Conservation (phyloP, 2,888 invertebrate species). For the Idaea aversata region DNA sequence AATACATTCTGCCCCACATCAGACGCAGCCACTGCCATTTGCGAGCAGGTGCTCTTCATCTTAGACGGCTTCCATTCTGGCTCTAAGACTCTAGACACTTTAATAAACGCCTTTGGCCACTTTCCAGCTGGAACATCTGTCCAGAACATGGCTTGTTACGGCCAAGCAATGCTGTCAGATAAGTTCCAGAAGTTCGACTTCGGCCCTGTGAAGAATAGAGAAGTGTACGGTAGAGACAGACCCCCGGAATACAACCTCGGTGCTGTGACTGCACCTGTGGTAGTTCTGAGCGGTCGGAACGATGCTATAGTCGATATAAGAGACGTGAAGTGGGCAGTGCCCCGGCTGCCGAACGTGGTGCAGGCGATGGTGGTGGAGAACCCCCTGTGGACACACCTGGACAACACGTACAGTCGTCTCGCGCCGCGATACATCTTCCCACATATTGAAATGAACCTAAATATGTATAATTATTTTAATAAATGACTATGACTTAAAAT, state of each 20-base stretch:
- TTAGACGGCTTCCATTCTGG: conserved; percentile 41
- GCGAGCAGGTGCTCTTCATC: conserved; percentile 38
- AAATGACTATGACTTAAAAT: not conserved
- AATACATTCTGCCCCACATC: conserved; percentile 46
- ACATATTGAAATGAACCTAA: conserved; percentile 62
- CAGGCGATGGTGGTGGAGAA: conserved; percentile 77
- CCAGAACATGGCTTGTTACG: conserved; percentile 52
- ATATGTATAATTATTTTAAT: not conserved
- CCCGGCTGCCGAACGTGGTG: conserved; percentile 78
- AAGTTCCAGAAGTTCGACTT: conserved; percentile 55
- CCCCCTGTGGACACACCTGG: conserved; percentile 48
- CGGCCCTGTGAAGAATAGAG: conserved; percentile 44
- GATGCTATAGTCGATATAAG: conserved; percentile 81
- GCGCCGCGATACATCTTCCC: conserved; percentile 29
- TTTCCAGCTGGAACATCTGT: conserved; percentile 56
- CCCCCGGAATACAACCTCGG: conserved; percentile 53
- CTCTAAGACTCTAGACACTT: conserved; percentile 43
- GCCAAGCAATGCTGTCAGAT: conserved; percentile 41
- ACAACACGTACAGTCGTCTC: conserved; percentile 26
- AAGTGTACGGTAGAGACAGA: conserved; percentile 41
- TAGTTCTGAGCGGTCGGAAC: conserved; percentile 53
- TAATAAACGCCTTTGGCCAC: conserved; percentile 38
- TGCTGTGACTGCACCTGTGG: conserved; percentile 45
- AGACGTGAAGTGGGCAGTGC: conserved; percentile 77
- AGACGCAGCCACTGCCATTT: conserved; percentile 34